A percentile compares a stretch with the other conserved stretches of the same genome.
Conservation (phyloP, 2,888 invertebrate species). For the Ochropleura plecta region DNA sequence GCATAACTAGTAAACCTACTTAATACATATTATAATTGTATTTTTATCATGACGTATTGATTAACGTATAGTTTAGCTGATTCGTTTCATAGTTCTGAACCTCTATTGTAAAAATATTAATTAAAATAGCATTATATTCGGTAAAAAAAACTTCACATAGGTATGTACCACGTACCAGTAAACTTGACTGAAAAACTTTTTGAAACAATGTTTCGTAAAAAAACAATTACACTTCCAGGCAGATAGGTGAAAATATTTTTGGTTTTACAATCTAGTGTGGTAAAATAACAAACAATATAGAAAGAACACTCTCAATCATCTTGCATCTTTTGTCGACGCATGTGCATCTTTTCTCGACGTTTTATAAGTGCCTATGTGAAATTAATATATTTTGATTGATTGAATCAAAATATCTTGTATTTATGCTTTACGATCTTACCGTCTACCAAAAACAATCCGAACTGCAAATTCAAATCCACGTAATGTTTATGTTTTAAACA, state of each 20-base stretch:
- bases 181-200: not conserved
- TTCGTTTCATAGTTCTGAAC: not conserved
- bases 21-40: not conserved
- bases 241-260: not conserved
- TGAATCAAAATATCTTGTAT: not conserved
- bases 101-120: not conserved
- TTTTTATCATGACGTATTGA: constrained; percentile 6
- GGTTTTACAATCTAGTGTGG: not conserved
- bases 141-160: too few species aligned
- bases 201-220: not conserved
- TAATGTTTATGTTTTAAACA: constrained; percentile 63
- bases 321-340: too few species aligned
- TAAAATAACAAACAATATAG: not conserved
- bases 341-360: too few species aligned
- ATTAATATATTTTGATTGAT: too few species aligned
- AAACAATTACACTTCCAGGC: too few species aligned
- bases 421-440: constrained; percentile 69
- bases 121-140: not conserved
- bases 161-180: too few species aligned
- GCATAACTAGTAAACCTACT: not conserved
- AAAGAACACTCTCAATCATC: too few species aligned
- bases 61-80: not conserved
- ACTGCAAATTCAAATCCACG: constrained; percentile 74
- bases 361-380: too few species aligned
- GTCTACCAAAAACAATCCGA: constrained; percentile 78